These are phyloP conservation scores for Girardinichthys multiradiatus DNA, from an alignment of 2,113 vertebrate species.

Conservation along the genomic window DNA sequence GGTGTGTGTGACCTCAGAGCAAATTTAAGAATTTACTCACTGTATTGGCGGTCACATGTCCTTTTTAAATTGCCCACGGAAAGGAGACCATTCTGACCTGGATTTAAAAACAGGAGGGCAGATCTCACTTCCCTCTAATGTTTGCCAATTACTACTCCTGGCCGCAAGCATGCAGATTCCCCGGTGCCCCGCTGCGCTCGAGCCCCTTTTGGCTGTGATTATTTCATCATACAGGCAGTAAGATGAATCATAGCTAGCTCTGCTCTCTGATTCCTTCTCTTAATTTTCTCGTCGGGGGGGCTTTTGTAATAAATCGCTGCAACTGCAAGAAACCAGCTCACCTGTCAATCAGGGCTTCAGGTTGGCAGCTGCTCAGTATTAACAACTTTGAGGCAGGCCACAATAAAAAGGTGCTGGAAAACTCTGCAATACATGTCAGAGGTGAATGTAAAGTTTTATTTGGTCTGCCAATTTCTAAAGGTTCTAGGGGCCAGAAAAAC, in stretches of 20 bases:
- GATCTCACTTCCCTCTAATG: constrained; percentile 39
- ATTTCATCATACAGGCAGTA: constrained; percentile 57
- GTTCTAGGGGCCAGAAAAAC: constrained; percentile 41
- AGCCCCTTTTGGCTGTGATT: constrained; percentile 59
- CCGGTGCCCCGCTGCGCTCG: constrained; percentile 30
- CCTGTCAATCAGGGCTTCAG: constrained; percentile 33
- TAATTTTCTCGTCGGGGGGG: constrained; percentile 66
- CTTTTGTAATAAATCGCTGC: constrained; percentile 59
- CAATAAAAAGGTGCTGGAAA: constrained; percentile 14
- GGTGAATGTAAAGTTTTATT: constrained; percentile 23
- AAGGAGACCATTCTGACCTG: constrained; percentile 20
- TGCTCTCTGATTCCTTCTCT: constrained; percentile 57
- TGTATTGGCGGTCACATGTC: not conserved
- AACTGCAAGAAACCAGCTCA: constrained; percentile 51
- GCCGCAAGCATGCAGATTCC: constrained; percentile 51
- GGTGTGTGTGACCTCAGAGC: not conserved
- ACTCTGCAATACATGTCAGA: constrained; percentile 11
- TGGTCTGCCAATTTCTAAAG: constrained; percentile 14
- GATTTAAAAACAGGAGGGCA: constrained; percentile 48
- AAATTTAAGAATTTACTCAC: not conserved
- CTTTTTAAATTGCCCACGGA: constrained; percentile 24
- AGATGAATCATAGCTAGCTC: constrained; percentile 60
- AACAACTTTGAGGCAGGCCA: constrained; percentile 1
- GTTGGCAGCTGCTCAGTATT: constrained; percentile 53
- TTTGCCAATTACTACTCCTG: constrained; percentile 58